Percentiles rank a stretch among this genome's conserved stretches.
Evolutionary conservation across 1,140 invertebrate species (phyloP).

Genomic region (Periplaneta americana): DNA sequence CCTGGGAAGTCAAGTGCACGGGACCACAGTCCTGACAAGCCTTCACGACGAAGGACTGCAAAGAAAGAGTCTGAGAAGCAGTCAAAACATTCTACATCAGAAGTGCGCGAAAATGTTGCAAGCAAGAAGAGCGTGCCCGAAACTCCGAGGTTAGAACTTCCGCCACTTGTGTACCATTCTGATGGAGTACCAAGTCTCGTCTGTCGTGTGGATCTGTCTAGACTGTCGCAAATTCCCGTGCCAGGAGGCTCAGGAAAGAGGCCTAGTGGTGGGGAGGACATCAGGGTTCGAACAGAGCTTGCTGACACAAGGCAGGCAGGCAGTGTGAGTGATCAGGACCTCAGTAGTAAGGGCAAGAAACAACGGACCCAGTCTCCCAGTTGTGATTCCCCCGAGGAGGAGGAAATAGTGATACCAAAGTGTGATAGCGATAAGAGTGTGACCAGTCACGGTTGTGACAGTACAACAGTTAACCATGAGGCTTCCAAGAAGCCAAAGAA

Average conservation of each 20-base stretch:
- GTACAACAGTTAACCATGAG: background rate
- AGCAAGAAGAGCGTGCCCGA: background rate
- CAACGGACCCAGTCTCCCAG: slow-evolving; percentile 1
- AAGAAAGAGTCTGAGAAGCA: background rate
- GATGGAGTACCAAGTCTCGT: slow-evolving; percentile 36
- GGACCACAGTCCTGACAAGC: background rate
- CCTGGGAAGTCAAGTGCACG: background rate
- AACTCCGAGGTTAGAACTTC: slow-evolving; percentile 10
- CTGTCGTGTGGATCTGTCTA: slow-evolving; percentile 39
- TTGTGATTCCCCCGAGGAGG: slow-evolving; percentile 8
- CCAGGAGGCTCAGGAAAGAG: slow-evolving; percentile 31
- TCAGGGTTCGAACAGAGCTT: slow-evolving; percentile 43
- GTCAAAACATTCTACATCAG: background rate
- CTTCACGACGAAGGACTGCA: background rate
- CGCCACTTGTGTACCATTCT: slow-evolving; percentile 27
- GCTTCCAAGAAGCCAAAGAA: slow-evolving; percentile 17
- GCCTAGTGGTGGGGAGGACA: slow-evolving; percentile 30
- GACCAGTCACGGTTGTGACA: background rate
- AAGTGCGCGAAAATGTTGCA: background rate
- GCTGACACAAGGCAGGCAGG: slow-evolving; percentile 48
- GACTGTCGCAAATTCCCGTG: slow-evolving; percentile 21
- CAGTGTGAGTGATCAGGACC: background rate
- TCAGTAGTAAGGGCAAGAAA: background rate
- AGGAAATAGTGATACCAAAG: slow-evolving; percentile 11
- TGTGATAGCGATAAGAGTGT: slow-evolving; percentile 6